phyloP scores from a whole-genome alignment of 2,113 vertebrate species.

The Platycercus adscitus region DNA sequence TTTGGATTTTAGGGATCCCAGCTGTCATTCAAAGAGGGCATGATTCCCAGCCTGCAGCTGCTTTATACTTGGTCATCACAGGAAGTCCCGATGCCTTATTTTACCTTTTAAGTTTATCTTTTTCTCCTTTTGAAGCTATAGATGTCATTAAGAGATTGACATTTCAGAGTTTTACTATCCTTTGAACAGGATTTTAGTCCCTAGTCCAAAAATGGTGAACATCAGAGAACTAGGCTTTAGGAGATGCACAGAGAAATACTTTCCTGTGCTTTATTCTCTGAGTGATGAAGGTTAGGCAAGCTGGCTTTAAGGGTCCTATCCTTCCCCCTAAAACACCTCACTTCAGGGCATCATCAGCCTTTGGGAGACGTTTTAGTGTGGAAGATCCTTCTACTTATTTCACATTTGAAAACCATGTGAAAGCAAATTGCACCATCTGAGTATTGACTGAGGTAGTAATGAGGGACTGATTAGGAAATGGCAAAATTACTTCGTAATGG shows the following conservation, averaged over 20 bases:
- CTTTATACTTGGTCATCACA: not conserved
- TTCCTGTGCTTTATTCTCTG: not conserved
- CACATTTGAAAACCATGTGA: not conserved
- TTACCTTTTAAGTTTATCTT: not conserved
- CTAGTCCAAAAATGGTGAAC: not conserved
- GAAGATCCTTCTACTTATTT: not conserved
- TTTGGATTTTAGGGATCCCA: not conserved
- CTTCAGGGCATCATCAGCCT: not conserved
- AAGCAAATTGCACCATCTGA: not conserved
- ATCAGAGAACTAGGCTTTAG: not conserved
- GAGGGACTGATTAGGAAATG: not conserved
- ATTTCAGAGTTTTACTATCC: not conserved
- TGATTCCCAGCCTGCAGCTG: not conserved
- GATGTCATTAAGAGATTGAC: not conserved
- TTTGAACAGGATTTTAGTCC: not conserved
- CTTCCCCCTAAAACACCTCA: not conserved
- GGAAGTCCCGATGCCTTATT: not conserved
- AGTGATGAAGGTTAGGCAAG: not conserved
- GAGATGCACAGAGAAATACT: not conserved
- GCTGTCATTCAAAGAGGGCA: not conserved
- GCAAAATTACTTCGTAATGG: not conserved
- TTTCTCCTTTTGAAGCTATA: not conserved
- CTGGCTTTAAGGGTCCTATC: not conserved
- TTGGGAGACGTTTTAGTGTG: not conserved
- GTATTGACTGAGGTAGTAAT: not conserved